Base-by-base conservation (phyloP, 2,797 vertebrate species). In the Argentina silus region DNA sequence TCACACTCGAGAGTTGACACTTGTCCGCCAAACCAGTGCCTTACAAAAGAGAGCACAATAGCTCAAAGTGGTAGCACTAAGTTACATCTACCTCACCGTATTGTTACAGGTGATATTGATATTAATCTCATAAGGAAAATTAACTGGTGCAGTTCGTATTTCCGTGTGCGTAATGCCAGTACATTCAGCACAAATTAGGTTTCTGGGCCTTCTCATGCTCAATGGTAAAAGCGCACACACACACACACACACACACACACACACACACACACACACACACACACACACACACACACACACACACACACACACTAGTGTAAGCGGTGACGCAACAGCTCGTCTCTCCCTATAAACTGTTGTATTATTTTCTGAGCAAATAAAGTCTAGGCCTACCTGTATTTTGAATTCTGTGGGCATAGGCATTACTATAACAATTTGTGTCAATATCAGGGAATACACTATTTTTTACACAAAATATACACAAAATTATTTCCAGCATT, bases 101-200 rank as follows among this genome's bases (percentile, higher is more conserved):
- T 67, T 80, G 63, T 75, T 56, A 42, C 50, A 55, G 5, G 45
- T 42, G 69, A 69, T 69, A 67, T 66, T 67, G 53, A 61, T 67
- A 68, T 83, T 75, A 78, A 77, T 78, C 56, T 76, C 59, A 43
- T 50, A 72, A 51, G 70, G 67, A 81, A 75, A 83, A 84, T 82
- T 72, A 76, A 72, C 44, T 51, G 63, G 47, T 74, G 69, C 9
- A 73, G 77, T 53, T 87, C 72, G 21, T 17, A 27, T 77, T 84
- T 67, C 81, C 74, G 72, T 63, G 60, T 75, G 74, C 71, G 57
- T 73, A 71, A 82, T 76, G 70, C 68, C 67, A 70, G 74, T 21
- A 63, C 48, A 72, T 50, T 43, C 50, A 19, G 56, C n/a, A 0
- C 65, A 72, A 61, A 62, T n/a, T 12, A 17, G 61, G 76, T 11